Evolutionary conservation across 2,888 invertebrate genomes (phyloP).

Genomic region (Drosophila subquinaria): DNA sequence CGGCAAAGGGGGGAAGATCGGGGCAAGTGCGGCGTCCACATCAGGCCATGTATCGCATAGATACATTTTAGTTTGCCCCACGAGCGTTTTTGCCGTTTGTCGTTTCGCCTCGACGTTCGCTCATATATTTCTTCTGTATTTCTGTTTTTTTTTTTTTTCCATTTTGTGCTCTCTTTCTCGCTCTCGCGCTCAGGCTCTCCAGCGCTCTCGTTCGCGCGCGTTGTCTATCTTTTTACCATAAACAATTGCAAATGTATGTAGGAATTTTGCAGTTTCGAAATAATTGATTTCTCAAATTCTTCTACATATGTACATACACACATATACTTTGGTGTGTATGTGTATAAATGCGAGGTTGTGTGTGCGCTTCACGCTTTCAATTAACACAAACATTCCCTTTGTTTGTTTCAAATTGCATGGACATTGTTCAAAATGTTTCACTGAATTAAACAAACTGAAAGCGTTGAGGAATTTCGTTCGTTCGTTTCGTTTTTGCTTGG

Average conservation of each 20-base stretch:
- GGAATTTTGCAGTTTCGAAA: constrained; percentile 82
- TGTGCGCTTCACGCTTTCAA: constrained; percentile 77
- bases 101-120: constrained; percentile 61
- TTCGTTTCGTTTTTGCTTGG: constrained; percentile 24
- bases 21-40: constrained; percentile 49
- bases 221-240: constrained; percentile 61
- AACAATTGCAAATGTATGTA: constrained; percentile 79
- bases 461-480: constrained; percentile 66
- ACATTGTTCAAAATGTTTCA: constrained; percentile 79
- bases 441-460: constrained; percentile 62
- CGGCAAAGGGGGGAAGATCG: not conserved
- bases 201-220: constrained; percentile 10
- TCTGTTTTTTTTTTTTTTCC: constrained; percentile 4
- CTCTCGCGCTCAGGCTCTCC: constrained; percentile 22
- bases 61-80: constrained; percentile 70
- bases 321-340: constrained; percentile 18
- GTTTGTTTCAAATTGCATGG: constrained; percentile 80
- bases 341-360: constrained; percentile 27
- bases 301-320: constrained; percentile 27
- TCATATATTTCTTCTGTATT: constrained; percentile 58
- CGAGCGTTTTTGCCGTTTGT: constrained; percentile 56
- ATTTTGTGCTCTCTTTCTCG: constrained; percentile 24
- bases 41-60: constrained; percentile 78
- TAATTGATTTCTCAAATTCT: constrained; percentile 80
- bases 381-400: constrained; percentile 80